These are phyloP conservation scores for Protophormia terraenovae DNA, from an alignment of 2,888 invertebrate genomes.

Conservation along the genomic window DNA sequence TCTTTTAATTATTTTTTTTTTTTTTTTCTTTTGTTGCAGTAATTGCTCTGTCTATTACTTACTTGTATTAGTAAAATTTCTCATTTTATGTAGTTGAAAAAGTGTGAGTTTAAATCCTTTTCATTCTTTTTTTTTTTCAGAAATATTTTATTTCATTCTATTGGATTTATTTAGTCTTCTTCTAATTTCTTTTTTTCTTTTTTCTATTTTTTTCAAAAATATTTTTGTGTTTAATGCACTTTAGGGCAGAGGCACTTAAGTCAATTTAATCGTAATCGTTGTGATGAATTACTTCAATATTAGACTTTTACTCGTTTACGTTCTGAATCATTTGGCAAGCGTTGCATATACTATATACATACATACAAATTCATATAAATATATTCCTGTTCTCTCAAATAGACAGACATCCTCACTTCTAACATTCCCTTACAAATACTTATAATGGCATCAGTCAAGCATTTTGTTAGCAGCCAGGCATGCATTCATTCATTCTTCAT, in stretches of 20 bases:
- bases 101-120: no score
- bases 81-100: no score
- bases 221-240: slow-evolving; percentile 55
- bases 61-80: no score
- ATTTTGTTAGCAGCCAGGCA: slow-evolving; percentile 31
- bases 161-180: neutral
- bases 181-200: no score
- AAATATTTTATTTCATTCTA: slow-evolving; percentile 20
- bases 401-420: no score
- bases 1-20: no score
- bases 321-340: slow-evolving; percentile 41
- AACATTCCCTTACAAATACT: neutral
- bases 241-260: slow-evolving; percentile 58
- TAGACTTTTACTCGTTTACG: slow-evolving; percentile 42
- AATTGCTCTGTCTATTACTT: no score
- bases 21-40: no score
- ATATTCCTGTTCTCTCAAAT: neutral
- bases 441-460: slow-evolving; percentile 44
- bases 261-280: slow-evolving; percentile 65
- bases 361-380: neutral
- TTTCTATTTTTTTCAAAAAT: no score
- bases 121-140: neutral
- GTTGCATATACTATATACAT: neutral
- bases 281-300: slow-evolving; percentile 63
- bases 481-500: slow-evolving; percentile 1